Evolutionary conservation across 2,797 vertebrate species (phyloP), one percentile per base, ranked within the genome.

Genomic region (Acipenser transmontanus): DNA sequence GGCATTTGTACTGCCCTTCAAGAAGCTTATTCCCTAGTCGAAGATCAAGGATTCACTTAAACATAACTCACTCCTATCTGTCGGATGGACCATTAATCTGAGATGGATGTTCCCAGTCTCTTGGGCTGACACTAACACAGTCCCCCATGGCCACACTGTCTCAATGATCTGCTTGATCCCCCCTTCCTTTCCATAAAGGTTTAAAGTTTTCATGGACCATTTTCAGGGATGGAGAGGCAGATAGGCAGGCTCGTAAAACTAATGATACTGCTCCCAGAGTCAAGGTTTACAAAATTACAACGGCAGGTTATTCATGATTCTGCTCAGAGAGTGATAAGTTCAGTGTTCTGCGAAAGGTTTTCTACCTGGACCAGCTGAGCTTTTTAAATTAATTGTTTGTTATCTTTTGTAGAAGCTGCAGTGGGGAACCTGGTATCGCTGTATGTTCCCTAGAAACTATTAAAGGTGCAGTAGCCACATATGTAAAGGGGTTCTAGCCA

Each of bases 281-380:
- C 65, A 7, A 49, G 5, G 49, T 12, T 49, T 14, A 50, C 17
- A 47, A 49, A 69, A 54, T 69, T 65, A 52, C 49, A 48, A 10
- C 12, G 59, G 13, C 54, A n/a, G 57, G 14, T 61, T 13, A 11
- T 20, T 65, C 14, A 20, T 14, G 47, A 61, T 56, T 13, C 13
- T 34, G n/a, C 49, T 50, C 34, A 9, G 34, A 13, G 66, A 61
- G 66, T 72, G 63, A 76, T 68, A 47, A 72, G 70, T 72, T 73
- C 66, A 70, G 13, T 64, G 61, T 57, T 68, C 69, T 70, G 62
- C 60, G 64, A 70, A 34, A 34, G 34, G 34, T 34, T 34, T 34
- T 34, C 34, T 34, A 4, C 34, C 34, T 34, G 34, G 34, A 34
- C 2, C 34, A 34, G 4, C 34, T 34, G 34, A 34, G 34, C 34